Conservation (phyloP, 2,888 invertebrate genomes). For the Xanthia togata region DNA sequence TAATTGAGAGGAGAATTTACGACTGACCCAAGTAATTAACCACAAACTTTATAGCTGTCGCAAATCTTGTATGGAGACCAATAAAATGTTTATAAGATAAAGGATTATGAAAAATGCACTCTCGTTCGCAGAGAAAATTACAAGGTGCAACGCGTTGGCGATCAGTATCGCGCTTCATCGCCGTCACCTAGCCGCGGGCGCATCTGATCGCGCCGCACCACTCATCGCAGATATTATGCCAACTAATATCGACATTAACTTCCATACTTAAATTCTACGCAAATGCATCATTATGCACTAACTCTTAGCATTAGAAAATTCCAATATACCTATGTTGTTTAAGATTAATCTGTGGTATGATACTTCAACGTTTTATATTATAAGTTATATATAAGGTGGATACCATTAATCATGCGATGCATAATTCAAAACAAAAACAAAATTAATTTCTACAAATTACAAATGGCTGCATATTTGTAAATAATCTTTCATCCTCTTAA, state of each 20-base stretch:
- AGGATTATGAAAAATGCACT: conserved; percentile 62
- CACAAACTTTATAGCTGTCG: conserved; percentile 63
- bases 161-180: conserved; percentile 84
- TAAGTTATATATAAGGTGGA: conserved; percentile 14
- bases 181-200: conserved; percentile 84
- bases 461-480: conserved; percentile 72
- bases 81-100: conserved; percentile 52
- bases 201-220: conserved; percentile 78
- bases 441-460: conserved; percentile 75
- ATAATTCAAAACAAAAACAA: conserved; percentile 65
- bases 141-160: conserved; percentile 73
- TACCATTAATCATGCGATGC: conserved; percentile 41
- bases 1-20: conserved; percentile 71
- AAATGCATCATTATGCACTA: conserved; percentile 61
- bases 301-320: conserved; percentile 60
- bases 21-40: conserved; percentile 67
- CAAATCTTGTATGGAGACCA: conserved; percentile 54
- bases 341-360: conserved; percentile 56
- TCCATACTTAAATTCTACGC: conserved; percentile 68
- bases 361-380: conserved; percentile 47
- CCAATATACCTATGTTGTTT: conserved; percentile 41
- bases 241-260: conserved; percentile 81
- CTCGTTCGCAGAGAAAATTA: conserved; percentile 65
- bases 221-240: conserved; percentile 82
- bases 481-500: conserved; percentile 81